A percentile compares a stretch with the other conserved stretches of the same genome.
Conservation (phyloP, 1,140 invertebrate genomes). For the Atta texana region DNA sequence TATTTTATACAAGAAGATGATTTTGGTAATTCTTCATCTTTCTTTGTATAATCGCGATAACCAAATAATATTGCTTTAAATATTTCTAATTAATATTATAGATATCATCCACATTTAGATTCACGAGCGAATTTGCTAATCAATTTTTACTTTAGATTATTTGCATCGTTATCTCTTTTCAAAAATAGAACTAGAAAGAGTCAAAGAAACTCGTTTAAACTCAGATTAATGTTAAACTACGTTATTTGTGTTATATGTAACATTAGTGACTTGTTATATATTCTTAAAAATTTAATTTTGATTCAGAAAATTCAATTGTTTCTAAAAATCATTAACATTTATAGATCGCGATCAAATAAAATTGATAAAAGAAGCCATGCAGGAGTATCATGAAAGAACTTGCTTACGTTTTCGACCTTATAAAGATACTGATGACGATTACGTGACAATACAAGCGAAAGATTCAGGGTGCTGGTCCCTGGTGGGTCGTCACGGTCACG, state of each 20-base stretch:
- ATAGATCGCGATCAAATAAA: slow-evolving; percentile 85
- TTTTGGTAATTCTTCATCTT: slow-evolving; percentile 86
- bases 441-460: slow-evolving; percentile 81
- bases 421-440: slow-evolving; percentile 88
- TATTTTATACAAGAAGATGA: slow-evolving; percentile 89
- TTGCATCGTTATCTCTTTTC: neutral
- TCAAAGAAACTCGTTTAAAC: neutral
- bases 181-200: neutral
- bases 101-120: neutral
- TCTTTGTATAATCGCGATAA: neutral
- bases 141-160: neutral
- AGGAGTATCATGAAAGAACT: slow-evolving; percentile 87
- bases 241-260: neutral
- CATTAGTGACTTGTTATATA: neutral
- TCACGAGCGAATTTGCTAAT: neutral
- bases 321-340: slow-evolving; percentile 36
- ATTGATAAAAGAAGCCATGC: slow-evolving; percentile 84
- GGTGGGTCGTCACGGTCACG: slow-evolving; percentile 87
- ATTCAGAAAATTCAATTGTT: neutral
- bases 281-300: neutral
- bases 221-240: neutral
- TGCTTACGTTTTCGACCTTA: slow-evolving; percentile 88
- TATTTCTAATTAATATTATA: neutral
- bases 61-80: neutral
- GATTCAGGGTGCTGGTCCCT: slow-evolving; percentile 86